phyloP scores from a whole-genome alignment of 2,113 vertebrate genomes.

The Serranochromis macrocephalus region DNA sequence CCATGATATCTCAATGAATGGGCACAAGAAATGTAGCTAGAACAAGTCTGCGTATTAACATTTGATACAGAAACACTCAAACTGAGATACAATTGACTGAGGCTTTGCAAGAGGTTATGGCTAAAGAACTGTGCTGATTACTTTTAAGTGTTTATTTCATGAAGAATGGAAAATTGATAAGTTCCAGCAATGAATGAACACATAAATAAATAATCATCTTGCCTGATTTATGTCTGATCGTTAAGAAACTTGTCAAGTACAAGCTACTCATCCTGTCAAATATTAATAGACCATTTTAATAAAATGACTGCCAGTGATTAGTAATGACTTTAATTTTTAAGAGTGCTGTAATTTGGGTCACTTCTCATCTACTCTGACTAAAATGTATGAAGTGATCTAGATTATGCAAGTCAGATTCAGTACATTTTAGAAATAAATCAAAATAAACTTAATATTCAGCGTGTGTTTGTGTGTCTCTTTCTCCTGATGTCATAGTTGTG shows the following conservation, averaged over 20 bases:
- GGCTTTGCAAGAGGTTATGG: not conserved
- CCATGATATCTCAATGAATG: not conserved
- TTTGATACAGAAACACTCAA: not conserved
- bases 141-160: not conserved
- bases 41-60: not conserved
- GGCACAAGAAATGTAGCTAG: not conserved
- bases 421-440: not conserved
- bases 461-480: not conserved
- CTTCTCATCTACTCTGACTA: not conserved
- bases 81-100: not conserved
- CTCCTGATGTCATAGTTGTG: not conserved
- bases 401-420: not conserved
- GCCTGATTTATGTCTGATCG: not conserved
- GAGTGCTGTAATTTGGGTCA: not conserved
- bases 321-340: not conserved
- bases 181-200: not conserved
- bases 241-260: not conserved
- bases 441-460: not conserved
- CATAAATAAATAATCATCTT: not conserved
- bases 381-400: not conserved
- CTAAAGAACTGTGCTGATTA: not conserved
- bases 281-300: not conserved
- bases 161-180: not conserved
- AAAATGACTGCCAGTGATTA: not conserved
- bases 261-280: not conserved